Evolutionary conservation across 1,140 invertebrate genomes (phyloP), one percentile per base, ranked within the genome.

Genomic region (Pemphigus obesinymphae): DNA sequence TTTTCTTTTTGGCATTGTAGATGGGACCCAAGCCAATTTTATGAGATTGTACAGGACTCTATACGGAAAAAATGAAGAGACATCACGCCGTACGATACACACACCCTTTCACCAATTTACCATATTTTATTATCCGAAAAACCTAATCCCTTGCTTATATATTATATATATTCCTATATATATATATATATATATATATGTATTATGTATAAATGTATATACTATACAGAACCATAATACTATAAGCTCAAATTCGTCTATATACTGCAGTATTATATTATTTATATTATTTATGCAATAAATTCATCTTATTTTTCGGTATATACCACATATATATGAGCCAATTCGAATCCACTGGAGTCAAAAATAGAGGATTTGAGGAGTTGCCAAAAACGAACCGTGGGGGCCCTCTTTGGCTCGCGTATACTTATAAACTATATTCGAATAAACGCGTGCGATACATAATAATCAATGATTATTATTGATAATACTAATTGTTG

Each of bases 321-420:
- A 34, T n/a, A 8, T 63, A 31, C 20, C 15, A 34, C 63, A 34
- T 31, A 3, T 7, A 34, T 34, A 23, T 6, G 17, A 7, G 3
- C 63, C n/a, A 37, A 68, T 72, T 31, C 45, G 26, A 34, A 75
- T 50, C 20, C 11, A 75, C 43, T 50, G 45, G 72, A 75, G 48
- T 75, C 72, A 75, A 75, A 75, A 75, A 75, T 75, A 75, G 72
- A 75, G 72, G 72, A 40, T 29, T 72, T 75, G 72, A 53, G 48
- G 29, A 75, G 37, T 29, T 75, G 72, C 72, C 72, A 75, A 53
- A 53, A 55, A 50, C 20, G 8, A 37, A 75, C 23, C 48, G 20
- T 17, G 43, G n/a, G 48, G 72, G 63, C 31, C 20, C 31, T 17
- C 61, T 50, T 73, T 20, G 23, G 43, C 43, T 73, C n/a, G 13